These are phyloP conservation scores for Thereva unica DNA, from an alignment of 2,888 invertebrate genomes.

Conservation along the genomic window DNA sequence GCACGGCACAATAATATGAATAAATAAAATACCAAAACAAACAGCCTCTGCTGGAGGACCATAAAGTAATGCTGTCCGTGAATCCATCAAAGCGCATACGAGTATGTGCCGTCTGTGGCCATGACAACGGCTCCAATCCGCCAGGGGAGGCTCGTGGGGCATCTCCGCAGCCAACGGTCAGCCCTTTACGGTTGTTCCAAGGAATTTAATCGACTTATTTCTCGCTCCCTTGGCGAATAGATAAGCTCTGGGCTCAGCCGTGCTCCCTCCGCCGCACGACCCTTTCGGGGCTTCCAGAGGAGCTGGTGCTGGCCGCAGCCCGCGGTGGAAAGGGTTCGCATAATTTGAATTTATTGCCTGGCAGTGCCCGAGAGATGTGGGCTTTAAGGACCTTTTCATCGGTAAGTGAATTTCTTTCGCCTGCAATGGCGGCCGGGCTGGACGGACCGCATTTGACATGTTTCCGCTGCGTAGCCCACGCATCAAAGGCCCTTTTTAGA, in stretches of 20 bases:
- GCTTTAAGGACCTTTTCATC: too few relatives aligned
- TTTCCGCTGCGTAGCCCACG: too few relatives aligned
- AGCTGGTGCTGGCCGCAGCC: too few relatives aligned
- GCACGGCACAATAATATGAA: conserved; percentile 29
- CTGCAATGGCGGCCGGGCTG: too few relatives aligned
- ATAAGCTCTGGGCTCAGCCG: background rate
- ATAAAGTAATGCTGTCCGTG: conserved; percentile 4
- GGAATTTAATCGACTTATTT: conserved; percentile 33
- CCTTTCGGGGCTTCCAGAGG: background rate
- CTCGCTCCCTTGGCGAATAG: conserved; percentile 3
- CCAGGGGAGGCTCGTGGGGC: background rate
- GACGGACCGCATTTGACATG: too few relatives aligned
- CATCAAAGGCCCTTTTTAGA: too few relatives aligned
- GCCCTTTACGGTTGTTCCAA: conserved; percentile 7
- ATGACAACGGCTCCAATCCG: conserved; percentile 26
- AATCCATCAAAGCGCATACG: background rate
- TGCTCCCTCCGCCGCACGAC: too few relatives aligned
- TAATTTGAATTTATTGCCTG: too few relatives aligned
- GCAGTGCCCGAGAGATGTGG: too few relatives aligned
- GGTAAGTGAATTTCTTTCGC: too few relatives aligned
- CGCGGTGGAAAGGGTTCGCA: too few relatives aligned
- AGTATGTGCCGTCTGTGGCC: conserved; percentile 12
- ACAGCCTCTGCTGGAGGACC: conserved; percentile 13
- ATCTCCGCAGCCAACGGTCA: conserved; percentile 5
- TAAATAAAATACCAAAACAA: conserved; percentile 29